These are phyloP conservation scores for Tragelaphus buxtoni DNA, from an alignment of 2,113 vertebrate species.

Conservation along the genomic window DNA sequence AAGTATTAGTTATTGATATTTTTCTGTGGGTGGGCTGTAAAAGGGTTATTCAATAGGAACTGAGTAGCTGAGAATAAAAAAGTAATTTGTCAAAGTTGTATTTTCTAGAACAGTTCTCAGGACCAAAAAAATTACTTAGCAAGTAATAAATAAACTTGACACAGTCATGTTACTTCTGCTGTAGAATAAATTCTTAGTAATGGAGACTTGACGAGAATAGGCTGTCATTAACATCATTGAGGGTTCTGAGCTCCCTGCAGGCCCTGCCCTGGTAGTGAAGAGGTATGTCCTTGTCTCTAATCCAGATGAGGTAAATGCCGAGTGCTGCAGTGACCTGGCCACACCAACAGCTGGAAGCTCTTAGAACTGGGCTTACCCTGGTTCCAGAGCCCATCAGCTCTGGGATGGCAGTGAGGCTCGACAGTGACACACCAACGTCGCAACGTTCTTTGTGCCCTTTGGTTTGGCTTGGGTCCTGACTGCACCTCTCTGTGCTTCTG, in stretches of 20 bases:
- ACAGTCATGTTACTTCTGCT: background rate
- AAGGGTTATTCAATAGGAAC: background rate
- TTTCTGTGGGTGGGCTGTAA: background rate
- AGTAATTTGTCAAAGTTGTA: background rate
- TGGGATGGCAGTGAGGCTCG: background rate
- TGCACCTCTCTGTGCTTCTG: background rate
- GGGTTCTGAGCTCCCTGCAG: background rate
- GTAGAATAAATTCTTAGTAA: background rate
- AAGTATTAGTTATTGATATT: background rate
- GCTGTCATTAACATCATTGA: background rate
- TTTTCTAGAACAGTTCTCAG: background rate
- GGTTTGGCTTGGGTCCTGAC: background rate
- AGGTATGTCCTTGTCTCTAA: background rate
- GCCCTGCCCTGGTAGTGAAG: background rate
- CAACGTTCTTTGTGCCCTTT: background rate
- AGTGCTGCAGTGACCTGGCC: background rate
- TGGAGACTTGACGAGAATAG: background rate
- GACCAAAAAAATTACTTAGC: background rate
- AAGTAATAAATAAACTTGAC: background rate
- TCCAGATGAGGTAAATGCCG: background rate
- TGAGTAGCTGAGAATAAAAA: background rate
- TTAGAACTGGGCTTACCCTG: background rate
- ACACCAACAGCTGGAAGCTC: background rate
- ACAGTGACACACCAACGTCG: rapidly evolving
- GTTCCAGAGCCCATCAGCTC: background rate